Conservation (phyloP, 1,140 invertebrate genomes). For the Calliphora vicina region DNA sequence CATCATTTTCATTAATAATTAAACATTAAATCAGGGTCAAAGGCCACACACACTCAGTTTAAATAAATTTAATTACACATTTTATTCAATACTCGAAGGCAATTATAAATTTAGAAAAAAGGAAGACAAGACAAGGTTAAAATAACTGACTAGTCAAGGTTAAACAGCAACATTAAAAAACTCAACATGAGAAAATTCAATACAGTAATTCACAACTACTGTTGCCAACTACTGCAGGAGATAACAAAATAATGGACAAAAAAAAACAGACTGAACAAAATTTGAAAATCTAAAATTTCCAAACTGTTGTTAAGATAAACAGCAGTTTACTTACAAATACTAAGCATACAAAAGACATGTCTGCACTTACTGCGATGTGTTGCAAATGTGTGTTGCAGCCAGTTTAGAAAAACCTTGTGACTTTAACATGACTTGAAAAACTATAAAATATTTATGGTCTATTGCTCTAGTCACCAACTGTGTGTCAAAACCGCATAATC, state of each 20-base stretch:
- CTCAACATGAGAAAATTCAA: not conserved
- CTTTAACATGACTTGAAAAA: not conserved
- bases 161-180: not conserved
- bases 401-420: not conserved
- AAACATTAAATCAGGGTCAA: slow-evolving; percentile 17
- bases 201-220: slow-evolving; percentile 28
- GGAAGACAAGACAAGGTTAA: not conserved
- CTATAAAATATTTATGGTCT: not conserved
- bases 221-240: not conserved
- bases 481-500: slow-evolving; percentile 27
- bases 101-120: not conserved
- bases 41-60: not conserved
- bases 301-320: not conserved
- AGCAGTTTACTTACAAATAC: not conserved
- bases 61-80: not conserved
- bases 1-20: slow-evolving; percentile 15
- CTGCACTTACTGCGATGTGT: not conserved
- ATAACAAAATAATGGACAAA: not conserved
- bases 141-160: not conserved
- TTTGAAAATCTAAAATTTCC: not conserved
- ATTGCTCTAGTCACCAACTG: not conserved
- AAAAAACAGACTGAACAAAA: not conserved
- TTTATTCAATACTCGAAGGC: not conserved
- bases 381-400: not conserved
- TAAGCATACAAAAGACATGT: not conserved